These are phyloP conservation scores for Limnephilus rhombicus DNA, from an alignment of 2,888 invertebrate species.

Conservation along the genomic window DNA sequence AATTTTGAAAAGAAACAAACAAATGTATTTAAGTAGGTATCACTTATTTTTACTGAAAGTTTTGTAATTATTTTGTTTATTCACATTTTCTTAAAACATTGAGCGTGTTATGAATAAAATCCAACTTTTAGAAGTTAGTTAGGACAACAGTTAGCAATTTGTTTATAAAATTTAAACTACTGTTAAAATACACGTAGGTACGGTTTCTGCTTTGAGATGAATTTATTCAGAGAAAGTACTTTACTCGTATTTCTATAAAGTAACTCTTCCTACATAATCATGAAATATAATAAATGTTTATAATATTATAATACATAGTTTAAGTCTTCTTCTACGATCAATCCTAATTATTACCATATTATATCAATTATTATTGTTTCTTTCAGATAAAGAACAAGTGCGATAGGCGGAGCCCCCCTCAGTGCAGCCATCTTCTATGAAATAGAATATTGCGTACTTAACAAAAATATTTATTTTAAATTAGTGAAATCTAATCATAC, in stretches of 20 bases:
- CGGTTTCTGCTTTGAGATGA: not conserved
- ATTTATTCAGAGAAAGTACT: not conserved
- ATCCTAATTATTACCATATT: constrained; percentile 17
- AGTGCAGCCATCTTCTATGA: not conserved
- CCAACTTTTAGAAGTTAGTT: constrained; percentile 15
- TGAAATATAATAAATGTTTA: constrained; percentile 29
- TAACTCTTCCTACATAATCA: constrained; percentile 36
- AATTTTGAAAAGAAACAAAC: constrained; percentile 17
- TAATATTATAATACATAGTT: constrained; percentile 40
- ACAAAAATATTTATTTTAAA: constrained; percentile 5
- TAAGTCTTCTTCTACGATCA: constrained; percentile 40
- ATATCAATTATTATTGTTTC: constrained; percentile 44
- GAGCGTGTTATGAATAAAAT: constrained; percentile 34
- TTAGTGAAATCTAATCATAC: not conserved
- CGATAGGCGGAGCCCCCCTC: constrained; percentile 8
- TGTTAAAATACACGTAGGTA: constrained; percentile 13
- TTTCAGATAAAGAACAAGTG: constrained; percentile 35
- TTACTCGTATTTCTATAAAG: constrained; percentile 28
- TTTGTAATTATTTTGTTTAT: constrained; percentile 31
- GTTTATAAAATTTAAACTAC: not conserved
- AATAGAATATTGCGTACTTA: constrained; percentile 10
- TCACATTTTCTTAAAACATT: constrained; percentile 33
- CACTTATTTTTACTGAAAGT: constrained; percentile 28
- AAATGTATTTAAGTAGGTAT: not conserved
- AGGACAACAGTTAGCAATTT: not conserved